These are phyloP conservation scores for Clupea harengus DNA, from an alignment of 2,113 vertebrate species.

Conservation along the genomic window DNA sequence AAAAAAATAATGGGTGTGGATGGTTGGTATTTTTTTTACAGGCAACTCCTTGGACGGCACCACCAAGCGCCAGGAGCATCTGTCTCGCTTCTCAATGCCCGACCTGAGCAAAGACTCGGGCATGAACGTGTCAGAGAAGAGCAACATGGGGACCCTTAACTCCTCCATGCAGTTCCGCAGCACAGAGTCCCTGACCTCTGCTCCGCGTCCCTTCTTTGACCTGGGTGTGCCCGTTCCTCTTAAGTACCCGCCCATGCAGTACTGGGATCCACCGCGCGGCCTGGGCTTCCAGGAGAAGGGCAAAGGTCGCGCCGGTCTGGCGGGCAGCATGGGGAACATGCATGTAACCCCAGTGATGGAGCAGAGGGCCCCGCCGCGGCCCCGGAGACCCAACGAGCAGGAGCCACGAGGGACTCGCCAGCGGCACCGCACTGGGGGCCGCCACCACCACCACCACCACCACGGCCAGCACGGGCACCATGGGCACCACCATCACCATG, in stretches of 20 bases:
- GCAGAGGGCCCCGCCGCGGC: slow-evolving; percentile 77
- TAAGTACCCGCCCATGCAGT: slow-evolving; percentile 73
- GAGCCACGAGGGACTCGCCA: slow-evolving; percentile 68
- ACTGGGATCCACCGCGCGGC: slow-evolving; percentile 76
- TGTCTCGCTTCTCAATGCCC: slow-evolving; percentile 97
- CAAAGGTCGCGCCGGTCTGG: slow-evolving; percentile 70
- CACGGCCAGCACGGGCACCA: slow-evolving; percentile 65
- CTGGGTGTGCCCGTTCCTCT: slow-evolving; percentile 77
- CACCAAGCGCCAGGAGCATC: slow-evolving; percentile 88
- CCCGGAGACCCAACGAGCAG: slow-evolving; percentile 73
- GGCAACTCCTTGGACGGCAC: slow-evolving; percentile 87
- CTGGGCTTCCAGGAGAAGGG: slow-evolving; percentile 76
- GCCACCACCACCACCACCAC: slow-evolving; percentile 68
- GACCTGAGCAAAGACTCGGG: slow-evolving; percentile 98
- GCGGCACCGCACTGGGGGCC: slow-evolving; percentile 75
- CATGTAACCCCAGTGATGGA: slow-evolving; percentile 84
- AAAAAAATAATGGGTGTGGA: background rate
- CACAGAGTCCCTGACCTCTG: slow-evolving; percentile 83
- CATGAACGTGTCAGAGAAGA: slow-evolving; percentile 94
- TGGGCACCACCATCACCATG: slow-evolving; percentile 61
- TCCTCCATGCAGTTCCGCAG: slow-evolving; percentile 90
- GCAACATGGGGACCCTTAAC: slow-evolving; percentile 89
- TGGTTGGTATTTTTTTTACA: slow-evolving; percentile 52
- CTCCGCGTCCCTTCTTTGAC: slow-evolving; percentile 84
- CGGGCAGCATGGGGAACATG: slow-evolving; percentile 73